Base-by-base conservation (phyloP, 2,888 invertebrate genomes). In the Pseudococcus viburni region DNA sequence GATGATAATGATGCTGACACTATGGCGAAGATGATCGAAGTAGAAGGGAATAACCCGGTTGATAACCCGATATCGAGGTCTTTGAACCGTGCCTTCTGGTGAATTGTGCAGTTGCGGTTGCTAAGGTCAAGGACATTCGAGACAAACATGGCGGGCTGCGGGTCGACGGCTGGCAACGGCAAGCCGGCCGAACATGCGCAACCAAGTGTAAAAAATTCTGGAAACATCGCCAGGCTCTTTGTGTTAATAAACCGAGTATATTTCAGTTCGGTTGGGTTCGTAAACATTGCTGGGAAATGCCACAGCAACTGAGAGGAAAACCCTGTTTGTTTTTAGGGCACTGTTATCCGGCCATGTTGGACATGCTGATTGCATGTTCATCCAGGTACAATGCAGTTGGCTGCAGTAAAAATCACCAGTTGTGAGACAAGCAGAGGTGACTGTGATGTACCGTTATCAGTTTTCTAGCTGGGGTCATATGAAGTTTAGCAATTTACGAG, bases 21-120 rank as follows among this genome's bases (percentile, higher is more conserved):
- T 15, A 83, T 83, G 80, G 80, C 64, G 22, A 46, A 83, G 80
- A 83, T 83, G 80, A 83, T 83, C 42, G 80, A 77, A 77, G 39
- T 1, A 39, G 64, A 73, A 86, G 46, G 26, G 68, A 77, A 77
- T 87, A 51, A 87, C 77, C 51, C 87, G 87, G 87, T 87, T 87
- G 87, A 87, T 87, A 87, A 87, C 77, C 87, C 87, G 87, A 87
- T 87, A 87, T 51, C 39, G 48, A 51, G 87, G 87, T 87, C 87
- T 87, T 87, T 87, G 87, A 87, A 87, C 87, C 77, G 73, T n/a
- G 42, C 86, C 17, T 86, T 19, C 26, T 86, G 68, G 64, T 46
- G 86, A 86, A 68, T 64, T 68, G 64, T 86, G 86, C 42, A 68
- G 59, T 51, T 42, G 86, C 26, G 33, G 68, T 68, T 68, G 86